These are phyloP conservation scores for Piaya cayana DNA, from an alignment of 2,113 vertebrate genomes.

Conservation along the genomic window DNA sequence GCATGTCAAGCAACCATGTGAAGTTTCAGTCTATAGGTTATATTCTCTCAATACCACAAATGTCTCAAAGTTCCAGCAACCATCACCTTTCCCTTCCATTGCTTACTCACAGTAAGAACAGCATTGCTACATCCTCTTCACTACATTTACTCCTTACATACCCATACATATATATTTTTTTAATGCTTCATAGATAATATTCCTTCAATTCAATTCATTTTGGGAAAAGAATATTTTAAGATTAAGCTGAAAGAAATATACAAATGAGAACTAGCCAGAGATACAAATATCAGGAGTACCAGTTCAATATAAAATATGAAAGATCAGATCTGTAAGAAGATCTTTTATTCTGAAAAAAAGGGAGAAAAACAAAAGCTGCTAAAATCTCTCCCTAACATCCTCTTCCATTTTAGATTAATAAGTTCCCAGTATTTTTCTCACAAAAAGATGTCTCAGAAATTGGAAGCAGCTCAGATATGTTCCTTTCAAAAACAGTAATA, in stretches of 20 bases:
- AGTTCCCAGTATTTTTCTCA: neutral
- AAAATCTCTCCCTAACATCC: neutral
- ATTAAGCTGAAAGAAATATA: neutral
- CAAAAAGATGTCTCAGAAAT: neutral
- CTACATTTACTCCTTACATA: neutral
- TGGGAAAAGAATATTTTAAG: neutral
- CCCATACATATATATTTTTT: neutral
- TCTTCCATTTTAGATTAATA: neutral
- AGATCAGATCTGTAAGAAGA: neutral
- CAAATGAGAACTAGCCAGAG: neutral
- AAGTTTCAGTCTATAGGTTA: neutral
- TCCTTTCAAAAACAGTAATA: neutral
- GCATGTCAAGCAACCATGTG: neutral
- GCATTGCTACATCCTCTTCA: neutral
- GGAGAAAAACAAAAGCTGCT: neutral
- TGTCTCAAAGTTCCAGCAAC: neutral
- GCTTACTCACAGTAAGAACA: neutral
- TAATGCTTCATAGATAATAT: neutral
- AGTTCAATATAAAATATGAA: neutral
- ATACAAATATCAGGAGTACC: neutral
- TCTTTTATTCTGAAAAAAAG: neutral
- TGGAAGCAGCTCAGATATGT: neutral
- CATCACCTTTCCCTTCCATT: neutral
- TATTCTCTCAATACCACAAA: neutral
- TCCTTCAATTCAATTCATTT: neutral